Evolutionary conservation across 2,797 vertebrate genomes (phyloP), one percentile per base, ranked within the genome.

Genomic region (Alosa sapidissima): DNA sequence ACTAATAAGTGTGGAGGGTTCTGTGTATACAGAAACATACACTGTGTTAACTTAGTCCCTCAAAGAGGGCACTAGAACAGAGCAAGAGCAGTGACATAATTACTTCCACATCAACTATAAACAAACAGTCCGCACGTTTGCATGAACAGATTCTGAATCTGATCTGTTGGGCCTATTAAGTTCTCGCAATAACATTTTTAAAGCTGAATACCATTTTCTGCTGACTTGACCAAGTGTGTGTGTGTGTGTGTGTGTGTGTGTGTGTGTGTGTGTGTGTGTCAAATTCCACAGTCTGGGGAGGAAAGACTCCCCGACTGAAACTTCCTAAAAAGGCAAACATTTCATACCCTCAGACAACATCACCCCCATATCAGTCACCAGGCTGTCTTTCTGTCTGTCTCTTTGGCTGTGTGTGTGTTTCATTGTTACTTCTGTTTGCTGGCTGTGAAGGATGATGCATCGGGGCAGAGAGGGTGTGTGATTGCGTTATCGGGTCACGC

Each of bases 171-270:
- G 33, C 11, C 72, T 14, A 72, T 36, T 72, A 2, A 4, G 11
- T 24, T 62, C 60, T 72, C 28, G 24, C 13, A 6, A 28, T 11
- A 3, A 33, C 65, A 36, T 47, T 78, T 78, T 47, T 78, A 21
- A 47, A 19, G 41, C 72, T 78, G 60, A 4, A 21, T 45, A 7
- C 41, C 36, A 78, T 78, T 45, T 78, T 47, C 72, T 78, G 72
- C 72, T 45, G 72, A 78, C 58, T 62, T n/a, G 21, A 58, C 3
- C 55, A 19, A 58, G 21, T 21, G 5, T 10, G 49, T 51, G 49
- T 51, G n/a, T 62, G 47, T 82, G 82, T 82, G 51, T 82, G 52
- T 68, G 81, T 85, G 82, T 78, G 65, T 86, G 65, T 85, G 81
- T 85, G 78, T 87, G 65, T 68, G 65, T 68, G 11, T 68, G 65